Percentiles rank a stretch among this genome's conserved stretches.
These are phyloP conservation scores for Rhagologus leucostigma DNA, from an alignment of 2,113 vertebrate species.

Conservation along the genomic window DNA sequence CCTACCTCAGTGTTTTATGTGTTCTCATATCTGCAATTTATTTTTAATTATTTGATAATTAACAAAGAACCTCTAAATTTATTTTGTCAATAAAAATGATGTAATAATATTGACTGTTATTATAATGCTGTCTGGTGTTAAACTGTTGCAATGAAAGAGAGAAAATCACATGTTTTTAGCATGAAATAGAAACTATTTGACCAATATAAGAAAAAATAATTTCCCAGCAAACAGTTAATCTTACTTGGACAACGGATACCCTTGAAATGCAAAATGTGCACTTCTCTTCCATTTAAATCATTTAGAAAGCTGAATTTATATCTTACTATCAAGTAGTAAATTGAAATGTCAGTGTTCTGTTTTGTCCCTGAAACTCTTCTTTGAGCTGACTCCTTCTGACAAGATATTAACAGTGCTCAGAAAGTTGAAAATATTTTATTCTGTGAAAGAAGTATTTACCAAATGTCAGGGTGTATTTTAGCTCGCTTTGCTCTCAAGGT, in stretches of 20 bases:
- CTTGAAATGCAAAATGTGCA: neutral
- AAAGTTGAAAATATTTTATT: conserved; percentile 17
- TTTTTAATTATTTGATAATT: neutral
- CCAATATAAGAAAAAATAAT: neutral
- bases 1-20: neutral
- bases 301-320: conserved; percentile 33
- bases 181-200: neutral
- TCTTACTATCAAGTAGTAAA: conserved; percentile 6
- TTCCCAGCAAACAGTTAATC: neutral
- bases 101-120: neutral
- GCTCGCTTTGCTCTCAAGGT: neutral
- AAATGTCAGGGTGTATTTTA: neutral
- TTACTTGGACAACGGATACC: neutral
- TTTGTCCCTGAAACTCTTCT: conserved; percentile 14
- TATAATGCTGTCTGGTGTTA: neutral
- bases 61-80: neutral
- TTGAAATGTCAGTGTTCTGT: conserved; percentile 25
- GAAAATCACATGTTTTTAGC: neutral
- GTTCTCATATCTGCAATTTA: neutral
- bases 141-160: neutral
- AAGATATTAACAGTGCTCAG: conserved; percentile 11
- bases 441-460: neutral
- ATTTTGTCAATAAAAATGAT: neutral
- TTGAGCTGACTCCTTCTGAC: conserved; percentile 17
- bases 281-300: conserved; percentile 6